Evolutionary conservation across 2,113 vertebrate genomes (phyloP).

Genomic region (Mesoclemmys tuberculata): DNA sequence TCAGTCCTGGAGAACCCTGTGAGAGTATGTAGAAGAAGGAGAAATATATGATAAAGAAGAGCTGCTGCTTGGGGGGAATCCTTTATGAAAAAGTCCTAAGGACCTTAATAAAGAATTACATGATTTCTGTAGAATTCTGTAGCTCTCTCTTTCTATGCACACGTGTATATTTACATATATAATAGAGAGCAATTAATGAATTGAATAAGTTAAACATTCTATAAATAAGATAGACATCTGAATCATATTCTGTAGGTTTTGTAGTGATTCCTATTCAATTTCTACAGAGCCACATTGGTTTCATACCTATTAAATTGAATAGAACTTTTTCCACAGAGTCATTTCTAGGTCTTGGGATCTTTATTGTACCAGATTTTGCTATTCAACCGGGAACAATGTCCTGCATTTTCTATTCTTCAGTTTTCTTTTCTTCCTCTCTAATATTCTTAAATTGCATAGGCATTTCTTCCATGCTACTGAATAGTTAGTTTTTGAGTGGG

Average conservation of each 20-base stretch:
- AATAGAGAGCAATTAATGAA: background rate
- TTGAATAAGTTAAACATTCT: background rate
- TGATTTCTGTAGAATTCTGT: background rate
- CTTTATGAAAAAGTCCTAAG: background rate
- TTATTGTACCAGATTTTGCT: background rate
- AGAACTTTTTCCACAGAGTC: background rate
- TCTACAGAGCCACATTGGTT: background rate
- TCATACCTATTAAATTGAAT: background rate
- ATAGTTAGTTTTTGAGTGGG: conserved; percentile 27
- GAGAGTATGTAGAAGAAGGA: background rate
- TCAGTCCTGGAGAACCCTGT: background rate
- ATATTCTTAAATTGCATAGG: conserved; percentile 6
- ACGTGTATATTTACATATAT: background rate
- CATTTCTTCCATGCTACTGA: background rate
- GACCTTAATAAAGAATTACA: background rate
- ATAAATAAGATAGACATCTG: background rate
- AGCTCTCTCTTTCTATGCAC: background rate
- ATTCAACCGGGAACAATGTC: background rate
- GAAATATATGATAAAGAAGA: background rate
- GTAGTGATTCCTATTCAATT: background rate
- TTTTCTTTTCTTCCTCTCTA: background rate
- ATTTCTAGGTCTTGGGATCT: background rate
- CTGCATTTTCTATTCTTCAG: background rate
- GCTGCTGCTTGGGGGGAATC: background rate
- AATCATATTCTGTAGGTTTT: background rate